phyloP scores from a whole-genome alignment of 2,888 invertebrate species.

The Tromatobia lineatoria region DNA sequence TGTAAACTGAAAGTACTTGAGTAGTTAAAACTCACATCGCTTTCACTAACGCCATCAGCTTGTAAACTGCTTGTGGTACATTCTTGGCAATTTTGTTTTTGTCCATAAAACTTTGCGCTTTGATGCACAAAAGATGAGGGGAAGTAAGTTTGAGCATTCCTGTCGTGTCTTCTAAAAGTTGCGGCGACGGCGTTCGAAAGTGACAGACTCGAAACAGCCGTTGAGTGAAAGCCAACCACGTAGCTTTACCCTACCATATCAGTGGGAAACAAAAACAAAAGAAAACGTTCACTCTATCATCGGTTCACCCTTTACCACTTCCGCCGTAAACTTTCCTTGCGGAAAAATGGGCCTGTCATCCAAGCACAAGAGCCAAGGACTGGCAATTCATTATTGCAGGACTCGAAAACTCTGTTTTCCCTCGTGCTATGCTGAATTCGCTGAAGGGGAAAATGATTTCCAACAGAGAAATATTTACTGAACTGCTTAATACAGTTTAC shows the following conservation, averaged over 20 bases:
- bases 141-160: not conserved
- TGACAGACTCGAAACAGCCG: constrained; percentile 19
- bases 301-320: constrained; percentile 1
- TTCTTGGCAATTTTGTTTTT: not conserved
- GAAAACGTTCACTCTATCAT: constrained; percentile 12
- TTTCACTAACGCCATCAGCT: not conserved
- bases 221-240: constrained; percentile 46
- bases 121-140: not conserved
- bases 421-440: not conserved
- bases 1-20: not conserved
- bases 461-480: constrained; percentile 17
- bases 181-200: not conserved
- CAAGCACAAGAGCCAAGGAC: not conserved
- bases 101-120: not conserved
- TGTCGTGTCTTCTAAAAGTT: constrained; percentile 1
- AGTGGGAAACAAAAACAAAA: constrained; percentile 22
- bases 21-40: not conserved
- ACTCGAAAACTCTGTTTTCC: constrained; percentile 3
- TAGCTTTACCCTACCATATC: constrained; percentile 8
- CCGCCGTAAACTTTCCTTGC: constrained; percentile 4
- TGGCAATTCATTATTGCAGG: constrained; percentile 40
- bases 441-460: constrained; percentile 31
- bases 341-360: constrained; percentile 4
- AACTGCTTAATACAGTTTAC: not conserved
- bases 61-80: not conserved